Conservation (phyloP, 2,888 invertebrate genomes). For the Drosophila macrospina region DNA sequence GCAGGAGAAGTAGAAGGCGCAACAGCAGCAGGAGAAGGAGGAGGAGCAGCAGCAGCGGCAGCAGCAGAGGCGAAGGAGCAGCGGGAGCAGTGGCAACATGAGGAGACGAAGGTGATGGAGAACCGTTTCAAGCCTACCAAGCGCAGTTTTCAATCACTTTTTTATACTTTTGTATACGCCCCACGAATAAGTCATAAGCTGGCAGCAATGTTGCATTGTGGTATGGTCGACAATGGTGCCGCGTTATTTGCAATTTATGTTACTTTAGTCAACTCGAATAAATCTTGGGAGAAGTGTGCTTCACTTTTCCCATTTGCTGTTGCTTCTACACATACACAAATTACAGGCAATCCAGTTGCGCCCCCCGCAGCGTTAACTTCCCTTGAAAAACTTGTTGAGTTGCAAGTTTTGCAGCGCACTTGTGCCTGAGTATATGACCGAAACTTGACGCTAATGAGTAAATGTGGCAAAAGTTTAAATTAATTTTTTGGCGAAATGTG, state of each 20-base stretch:
- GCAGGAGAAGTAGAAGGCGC: too few relatives aligned
- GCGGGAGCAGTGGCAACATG: too few relatives aligned
- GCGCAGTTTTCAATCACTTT: slow-evolving; percentile 66
- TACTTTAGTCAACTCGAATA: slow-evolving; percentile 75
- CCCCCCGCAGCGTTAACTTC: slow-evolving; percentile 10
- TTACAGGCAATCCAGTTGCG: slow-evolving; percentile 71
- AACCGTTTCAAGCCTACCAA: slow-evolving; percentile 40
- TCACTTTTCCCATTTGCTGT: slow-evolving; percentile 4
- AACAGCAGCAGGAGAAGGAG: too few relatives aligned
- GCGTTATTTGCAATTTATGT: slow-evolving; percentile 72
- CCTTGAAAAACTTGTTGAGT: slow-evolving; percentile 68
- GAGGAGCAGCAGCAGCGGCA: too few relatives aligned
- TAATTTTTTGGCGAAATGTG: slow-evolving; percentile 70
- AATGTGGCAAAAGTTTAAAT: slow-evolving; percentile 78
- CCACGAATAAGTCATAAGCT: slow-evolving; percentile 25
- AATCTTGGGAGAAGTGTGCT: slow-evolving; percentile 56
- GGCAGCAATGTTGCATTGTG: slow-evolving; percentile 56
- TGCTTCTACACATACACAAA: slow-evolving; percentile 56
- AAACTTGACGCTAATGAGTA: slow-evolving; percentile 76
- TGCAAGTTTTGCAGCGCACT: slow-evolving; percentile 56
- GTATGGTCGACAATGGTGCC: slow-evolving; percentile 24
- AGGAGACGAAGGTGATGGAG: too few relatives aligned
- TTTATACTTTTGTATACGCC: slow-evolving; percentile 5
- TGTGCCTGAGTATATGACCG: slow-evolving; percentile 33
- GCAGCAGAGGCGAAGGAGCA: too few relatives aligned